Percentiles rank a stretch among this genome's conserved stretches.
These are phyloP conservation scores for Rhyzopertha dominica DNA, from an alignment of 1,140 invertebrate species.

Conservation along the genomic window DNA sequence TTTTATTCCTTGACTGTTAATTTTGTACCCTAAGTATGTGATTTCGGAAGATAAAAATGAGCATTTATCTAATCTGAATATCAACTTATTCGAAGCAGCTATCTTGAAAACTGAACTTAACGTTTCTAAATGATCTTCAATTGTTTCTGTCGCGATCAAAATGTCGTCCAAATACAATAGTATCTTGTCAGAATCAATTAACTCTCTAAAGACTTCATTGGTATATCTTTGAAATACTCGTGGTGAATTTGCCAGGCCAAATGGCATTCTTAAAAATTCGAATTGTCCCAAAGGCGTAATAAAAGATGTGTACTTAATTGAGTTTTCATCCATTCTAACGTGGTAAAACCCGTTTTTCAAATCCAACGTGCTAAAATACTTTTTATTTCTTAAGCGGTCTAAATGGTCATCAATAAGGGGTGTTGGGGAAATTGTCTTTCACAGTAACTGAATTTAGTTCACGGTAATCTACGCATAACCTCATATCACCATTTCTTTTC, in stretches of 20 bases:
- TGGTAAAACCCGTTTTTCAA: conserved; percentile 14
- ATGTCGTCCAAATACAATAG: conserved; percentile 23
- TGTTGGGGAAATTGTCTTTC: no score
- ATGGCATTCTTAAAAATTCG: conserved; percentile 13
- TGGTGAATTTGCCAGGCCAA: conserved; percentile 12
- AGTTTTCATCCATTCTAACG: conserved; percentile 1
- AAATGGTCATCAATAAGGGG: no score
- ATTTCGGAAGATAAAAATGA: conserved; percentile 10
- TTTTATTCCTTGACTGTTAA: conserved; percentile 8
- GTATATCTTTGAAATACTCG: conserved; percentile 5
- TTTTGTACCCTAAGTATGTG: conserved; percentile 6
- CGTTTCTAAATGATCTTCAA: conserved; percentile 20
- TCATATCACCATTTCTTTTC: no score
- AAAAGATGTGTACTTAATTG: conserved; percentile 16
- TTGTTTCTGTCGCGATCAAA: conserved; percentile 18
- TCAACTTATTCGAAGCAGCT: conserved; percentile 6
- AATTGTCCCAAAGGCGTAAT: conserved; percentile 12
- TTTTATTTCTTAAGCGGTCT: no score
- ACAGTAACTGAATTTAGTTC: no score
- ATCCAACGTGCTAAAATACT: conserved; percentile 10
- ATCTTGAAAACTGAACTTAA: conserved; percentile 16
- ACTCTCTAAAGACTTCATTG: conserved; percentile 1
- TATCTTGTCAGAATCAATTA: neutral
- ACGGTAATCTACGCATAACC: no score
- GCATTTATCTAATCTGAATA: conserved; percentile 14